Evolutionary conservation across 2,888 invertebrate genomes (phyloP), one percentile per base, ranked within the genome.

Genomic region (Drosophila fulvimacula): DNA sequence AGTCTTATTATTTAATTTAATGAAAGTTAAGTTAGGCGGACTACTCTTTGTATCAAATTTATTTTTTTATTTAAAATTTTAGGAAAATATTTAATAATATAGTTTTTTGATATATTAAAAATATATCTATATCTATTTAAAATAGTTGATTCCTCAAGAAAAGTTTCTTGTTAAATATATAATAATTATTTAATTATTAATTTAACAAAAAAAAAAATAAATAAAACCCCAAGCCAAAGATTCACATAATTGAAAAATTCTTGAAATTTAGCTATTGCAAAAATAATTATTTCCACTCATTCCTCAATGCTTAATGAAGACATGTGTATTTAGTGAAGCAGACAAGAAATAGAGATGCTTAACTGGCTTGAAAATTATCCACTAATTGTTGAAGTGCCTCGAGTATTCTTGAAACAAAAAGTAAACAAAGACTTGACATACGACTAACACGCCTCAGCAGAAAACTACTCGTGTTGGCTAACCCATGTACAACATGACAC

Each of bases 381-480:
- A 19, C 17, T 11, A 55, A 53, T 44, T 61, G 60, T n/a, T 61
- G 19, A n/a, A 17, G 42, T 19, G 7, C 10, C 19, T 42, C 4
- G n/a, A 55, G 55, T 34, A n/a, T 44, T 30, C 42, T 55, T 42
- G 32, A 19, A 5, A 19, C 36, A 30, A 41, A 55, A 17, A 34
- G 13, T 9, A 46, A 46, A 48, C 34, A 66, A 30, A 48, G 39
- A 30, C 27, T 19, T 48, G 27, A 66, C 41, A 49, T 42, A 21
- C 56, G 66, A 17, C 65, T 52, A 51, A 56, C 61, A 57, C 60
- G 41, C 57, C 52, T 46, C 53, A 41, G 6, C 24, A 24, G 9
- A 30, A 10, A 42, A 46, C 52, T 65, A 41, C 36, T 44, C 51
- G 30, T 52, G 71, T 55, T 42, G 57, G 24, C 53, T 21, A 6